Base-by-base conservation (phyloP, 2,797 vertebrate genomes). In the Coranthus polyacanthus region DNA sequence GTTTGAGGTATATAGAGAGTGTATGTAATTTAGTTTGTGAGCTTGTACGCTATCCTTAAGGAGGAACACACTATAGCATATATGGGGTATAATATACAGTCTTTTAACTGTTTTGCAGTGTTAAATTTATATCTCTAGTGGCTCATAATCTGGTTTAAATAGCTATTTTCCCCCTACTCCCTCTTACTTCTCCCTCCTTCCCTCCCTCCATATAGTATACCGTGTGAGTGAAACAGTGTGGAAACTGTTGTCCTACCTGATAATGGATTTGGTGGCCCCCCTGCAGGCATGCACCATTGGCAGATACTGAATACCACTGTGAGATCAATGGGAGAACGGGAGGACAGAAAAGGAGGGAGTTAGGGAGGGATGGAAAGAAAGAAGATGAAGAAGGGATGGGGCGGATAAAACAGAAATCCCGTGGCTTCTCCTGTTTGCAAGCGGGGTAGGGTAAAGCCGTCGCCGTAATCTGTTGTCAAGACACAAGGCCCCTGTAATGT, bases 201-300 rank as follows among this genome's bases (percentile, higher is more conserved):
- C 71, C 68, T 67, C 44, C 69, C 55, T 83, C 79, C 49, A 24
- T 61, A 68, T 38, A 70, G 55, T 51, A 79, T 81, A 88, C 78
- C 84, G 87, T 76, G 70, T 45, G 75, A 89, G 89, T 87, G 80
- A 92, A 92, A 89, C 84, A 89, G 82, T 83, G 84, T 92, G 88
- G 87, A 93, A 92, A 91, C 92, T 89, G 91, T 93, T 94, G 93
- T 93, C 92, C 82, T 91, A 94, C 92, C 93, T 94, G 93, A 94
- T 94, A 94, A 94, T 93, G 93, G 93, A 94, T 93, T 94, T 92
- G 88, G 87, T 88, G 88, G 83, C 89, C 91, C 84, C 92, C 93
- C 93, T 93, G 92, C 85, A 93, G 93, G 92, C 94, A 94, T 92
- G 79, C 90, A 89, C 84, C 85, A 91, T 92, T 94, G 93, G 93